These are phyloP conservation scores for Tamandua tetradactyla DNA, from an alignment of 2,797 vertebrate genomes.

Conservation along the genomic window DNA sequence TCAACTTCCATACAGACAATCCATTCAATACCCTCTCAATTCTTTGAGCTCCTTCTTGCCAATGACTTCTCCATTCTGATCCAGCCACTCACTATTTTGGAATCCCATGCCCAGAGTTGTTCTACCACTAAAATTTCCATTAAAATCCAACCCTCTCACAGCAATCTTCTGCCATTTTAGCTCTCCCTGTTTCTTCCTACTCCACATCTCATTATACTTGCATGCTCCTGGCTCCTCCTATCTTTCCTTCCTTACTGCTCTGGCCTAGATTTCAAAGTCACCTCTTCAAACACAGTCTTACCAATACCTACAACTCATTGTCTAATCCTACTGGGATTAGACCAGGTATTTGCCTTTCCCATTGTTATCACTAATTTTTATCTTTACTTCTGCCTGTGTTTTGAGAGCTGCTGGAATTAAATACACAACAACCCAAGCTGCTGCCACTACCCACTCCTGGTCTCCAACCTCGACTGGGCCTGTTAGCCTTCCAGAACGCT, in stretches of 20 bases:
- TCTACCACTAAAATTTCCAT: too few species aligned
- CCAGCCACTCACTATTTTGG: too few species aligned
- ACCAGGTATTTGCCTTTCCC: not conserved
- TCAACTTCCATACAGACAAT: too few species aligned
- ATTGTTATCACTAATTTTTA: not conserved
- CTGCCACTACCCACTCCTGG: rapidly evolving
- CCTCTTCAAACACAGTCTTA: not conserved
- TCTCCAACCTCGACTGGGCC: not conserved
- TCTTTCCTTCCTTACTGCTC: not conserved
- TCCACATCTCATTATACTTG: not conserved
- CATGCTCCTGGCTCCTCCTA: not conserved
- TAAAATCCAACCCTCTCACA: not conserved
- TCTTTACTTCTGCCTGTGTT: not conserved
- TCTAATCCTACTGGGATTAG: not conserved
- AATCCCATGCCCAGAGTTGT: not conserved
- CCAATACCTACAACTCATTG: not conserved
- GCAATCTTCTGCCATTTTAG: not conserved
- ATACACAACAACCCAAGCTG: rapidly evolving
- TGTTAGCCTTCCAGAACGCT: not conserved
- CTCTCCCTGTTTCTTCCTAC: not conserved
- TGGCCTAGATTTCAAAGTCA: not conserved
- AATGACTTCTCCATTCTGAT: not conserved
- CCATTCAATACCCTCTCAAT: not conserved
- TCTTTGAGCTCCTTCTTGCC: not conserved
- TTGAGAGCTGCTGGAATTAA: not conserved